Evolutionary conservation across 2,113 vertebrate species (phyloP).

Genomic region (Crypturellus undulatus): DNA sequence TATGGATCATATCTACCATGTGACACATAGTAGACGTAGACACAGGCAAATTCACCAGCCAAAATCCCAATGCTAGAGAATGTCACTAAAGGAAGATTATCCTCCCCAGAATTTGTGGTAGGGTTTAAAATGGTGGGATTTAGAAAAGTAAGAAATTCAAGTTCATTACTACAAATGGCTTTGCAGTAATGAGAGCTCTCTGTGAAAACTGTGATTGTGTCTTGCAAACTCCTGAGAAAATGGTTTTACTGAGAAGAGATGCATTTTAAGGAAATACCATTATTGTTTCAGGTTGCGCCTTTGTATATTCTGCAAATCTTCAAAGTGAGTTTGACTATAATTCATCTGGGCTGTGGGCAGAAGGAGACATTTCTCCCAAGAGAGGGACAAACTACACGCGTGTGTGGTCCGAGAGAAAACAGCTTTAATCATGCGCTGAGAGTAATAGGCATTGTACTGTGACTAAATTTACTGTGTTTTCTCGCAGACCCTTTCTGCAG

Average conservation of each 20-base stretch:
- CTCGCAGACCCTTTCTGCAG: constrained; percentile 36
- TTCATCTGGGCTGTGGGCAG: constrained; percentile 53
- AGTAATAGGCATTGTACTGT: constrained; percentile 63
- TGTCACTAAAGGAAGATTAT: fast-evolving
- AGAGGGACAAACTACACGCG: constrained; percentile 42
- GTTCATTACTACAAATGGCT: not conserved
- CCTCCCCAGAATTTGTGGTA: not conserved
- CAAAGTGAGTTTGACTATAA: constrained; percentile 57
- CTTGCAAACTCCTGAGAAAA: constrained; percentile 37
- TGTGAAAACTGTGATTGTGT: not conserved
- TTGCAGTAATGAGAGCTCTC: not conserved
- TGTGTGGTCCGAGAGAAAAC: constrained; percentile 69
- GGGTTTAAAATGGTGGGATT: not conserved
- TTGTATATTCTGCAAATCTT: constrained; percentile 63
- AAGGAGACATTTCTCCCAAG: constrained; percentile 55
- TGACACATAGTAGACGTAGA: not conserved
- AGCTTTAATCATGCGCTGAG: constrained; percentile 54
- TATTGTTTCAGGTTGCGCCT: constrained; percentile 54
- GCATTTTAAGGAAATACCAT: constrained; percentile 43
- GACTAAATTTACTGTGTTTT: constrained; percentile 65
- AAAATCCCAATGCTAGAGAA: not conserved
- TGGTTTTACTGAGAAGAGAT: constrained; percentile 34
- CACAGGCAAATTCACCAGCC: not conserved
- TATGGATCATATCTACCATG: not conserved
- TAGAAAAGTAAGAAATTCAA: not conserved